Evolutionary conservation across 2,797 vertebrate genomes (phyloP).

Genomic region (Scarus forsteni): DNA sequence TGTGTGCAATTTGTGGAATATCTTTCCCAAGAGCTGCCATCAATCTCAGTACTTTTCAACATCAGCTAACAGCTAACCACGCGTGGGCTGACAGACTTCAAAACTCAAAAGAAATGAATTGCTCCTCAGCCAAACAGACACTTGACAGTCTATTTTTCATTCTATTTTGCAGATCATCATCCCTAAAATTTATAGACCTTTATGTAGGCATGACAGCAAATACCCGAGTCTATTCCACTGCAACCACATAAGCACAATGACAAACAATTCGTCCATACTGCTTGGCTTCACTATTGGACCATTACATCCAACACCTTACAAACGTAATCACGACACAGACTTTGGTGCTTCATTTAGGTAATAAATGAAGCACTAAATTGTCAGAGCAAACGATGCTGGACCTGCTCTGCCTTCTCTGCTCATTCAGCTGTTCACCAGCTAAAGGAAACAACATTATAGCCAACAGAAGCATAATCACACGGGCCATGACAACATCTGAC

Average conservation of each 20-base stretch:
- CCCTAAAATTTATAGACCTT: neutral
- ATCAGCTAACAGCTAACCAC: conserved; percentile 7
- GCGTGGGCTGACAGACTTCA: conserved; percentile 8
- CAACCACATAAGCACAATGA: neutral
- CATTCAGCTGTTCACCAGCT: too few relatives aligned
- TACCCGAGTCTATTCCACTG: neutral
- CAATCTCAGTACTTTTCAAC: neutral
- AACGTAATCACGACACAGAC: too few relatives aligned
- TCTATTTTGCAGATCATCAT: neutral
- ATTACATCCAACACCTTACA: too few relatives aligned
- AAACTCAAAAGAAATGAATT: conserved; percentile 19
- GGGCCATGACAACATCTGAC: too few relatives aligned
- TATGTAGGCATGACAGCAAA: neutral
- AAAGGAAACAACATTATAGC: too few relatives aligned
- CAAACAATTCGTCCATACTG: too few relatives aligned
- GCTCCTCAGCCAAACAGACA: conserved; percentile 14
- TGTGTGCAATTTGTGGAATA: neutral
- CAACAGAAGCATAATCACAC: too few relatives aligned
- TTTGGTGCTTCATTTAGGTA: too few relatives aligned
- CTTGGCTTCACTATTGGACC: too few relatives aligned
- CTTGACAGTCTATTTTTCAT: neutral
- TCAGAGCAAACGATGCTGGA: too few relatives aligned
- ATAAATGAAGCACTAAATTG: too few relatives aligned
- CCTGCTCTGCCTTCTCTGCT: too few relatives aligned
- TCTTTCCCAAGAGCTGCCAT: conserved; percentile 2